Percentiles rank a stretch among this genome's conserved stretches.
These are phyloP conservation scores for Poeciliopsis infans DNA, from an alignment of 2,797 vertebrate genomes.

Conservation along the genomic window DNA sequence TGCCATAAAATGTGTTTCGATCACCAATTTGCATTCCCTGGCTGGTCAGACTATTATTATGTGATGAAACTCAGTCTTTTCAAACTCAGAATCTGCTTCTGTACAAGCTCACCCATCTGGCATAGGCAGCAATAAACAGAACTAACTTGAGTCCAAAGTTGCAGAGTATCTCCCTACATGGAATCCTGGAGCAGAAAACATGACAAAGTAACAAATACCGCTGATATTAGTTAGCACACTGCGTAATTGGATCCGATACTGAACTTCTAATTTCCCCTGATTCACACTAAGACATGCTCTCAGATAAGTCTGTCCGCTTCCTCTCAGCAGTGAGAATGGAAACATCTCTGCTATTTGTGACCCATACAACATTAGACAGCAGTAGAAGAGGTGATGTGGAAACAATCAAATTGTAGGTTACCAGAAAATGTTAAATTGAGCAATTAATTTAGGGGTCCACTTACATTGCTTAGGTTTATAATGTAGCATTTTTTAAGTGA, in stretches of 20 bases:
- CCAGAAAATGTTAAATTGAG: slow-evolving; percentile 45
- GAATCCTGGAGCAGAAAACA: slow-evolving; percentile 15
- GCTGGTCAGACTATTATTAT: not conserved
- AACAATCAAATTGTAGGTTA: slow-evolving; percentile 33
- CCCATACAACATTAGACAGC: slow-evolving; percentile 35
- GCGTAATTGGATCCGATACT: slow-evolving; percentile 17
- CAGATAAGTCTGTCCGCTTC: slow-evolving; percentile 17
- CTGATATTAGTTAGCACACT: slow-evolving; percentile 17
- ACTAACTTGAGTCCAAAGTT: slow-evolving; percentile 16
- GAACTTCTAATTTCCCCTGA: slow-evolving; percentile 33
- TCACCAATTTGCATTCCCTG: not conserved
- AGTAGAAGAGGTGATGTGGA: slow-evolving; percentile 18
- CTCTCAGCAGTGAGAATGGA: slow-evolving; percentile 32
- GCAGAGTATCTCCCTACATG: slow-evolving; percentile 14
- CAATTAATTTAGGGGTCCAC: slow-evolving; percentile 20
- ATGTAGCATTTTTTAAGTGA: not conserved
- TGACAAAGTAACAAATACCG: slow-evolving; percentile 30
- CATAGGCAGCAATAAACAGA: slow-evolving; percentile 13
- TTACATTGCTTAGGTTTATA: slow-evolving; percentile 32
- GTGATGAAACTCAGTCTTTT: not conserved
- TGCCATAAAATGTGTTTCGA: not conserved
- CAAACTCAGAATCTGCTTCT: slow-evolving; percentile 4
- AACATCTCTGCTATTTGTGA: slow-evolving; percentile 22
- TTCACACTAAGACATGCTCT: slow-evolving; percentile 12
- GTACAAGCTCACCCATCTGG: slow-evolving; percentile 36